Base-by-base conservation (phyloP, 2,113 vertebrate genomes). In the Microcebus jonahi region DNA sequence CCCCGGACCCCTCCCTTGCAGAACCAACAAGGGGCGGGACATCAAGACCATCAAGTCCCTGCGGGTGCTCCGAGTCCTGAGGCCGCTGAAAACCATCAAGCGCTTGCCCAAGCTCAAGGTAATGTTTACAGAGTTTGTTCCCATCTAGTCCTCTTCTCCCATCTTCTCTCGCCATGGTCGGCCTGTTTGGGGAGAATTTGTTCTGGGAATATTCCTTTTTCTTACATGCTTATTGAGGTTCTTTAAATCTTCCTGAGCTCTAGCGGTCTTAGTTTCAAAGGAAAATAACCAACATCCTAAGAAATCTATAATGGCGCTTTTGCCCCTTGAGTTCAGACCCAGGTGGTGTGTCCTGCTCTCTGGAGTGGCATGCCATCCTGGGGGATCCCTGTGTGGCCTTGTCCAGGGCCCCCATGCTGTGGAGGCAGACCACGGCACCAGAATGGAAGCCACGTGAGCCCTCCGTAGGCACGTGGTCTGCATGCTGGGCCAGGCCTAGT, bases 1-100 rank as follows among this genome's bases (percentile, higher is more conserved):
- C 97, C 94, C 93, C 96, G 96, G 88, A 95, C 10, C 1, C 0
- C 71, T 98, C 95, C 97, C 75, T 36, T 50, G 63, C 98, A 99
- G 99, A 98, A 99, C 99, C 96, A 99, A 99, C 98, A 99, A 99
- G 98, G 99, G 99, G 8, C 98, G 99, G 39, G 99, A 99, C 98
- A 99, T 99, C 97, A 99, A 99, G 98, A 99, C 99, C 81, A 99
- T 99, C 98, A 99, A 99, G 98, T 99, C 99, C 85, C 98, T 99
- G 45, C 99, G 99, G 93, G 99, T 99, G 55, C 97, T 99, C 15
- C 98, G 99, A 25, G 99, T 99, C 77, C 98, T 99, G 94, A 98
- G 99, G 94, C 99, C 99, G 0, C 98, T 99, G 97, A 99, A 99
- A 98, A 99, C 99, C 83, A 99, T 99, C 98, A 99, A 99, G 97